These are phyloP conservation scores for Sebastes kiyomatsui DNA, from an alignment of 2,797 vertebrate species.

Conservation along the genomic window DNA sequence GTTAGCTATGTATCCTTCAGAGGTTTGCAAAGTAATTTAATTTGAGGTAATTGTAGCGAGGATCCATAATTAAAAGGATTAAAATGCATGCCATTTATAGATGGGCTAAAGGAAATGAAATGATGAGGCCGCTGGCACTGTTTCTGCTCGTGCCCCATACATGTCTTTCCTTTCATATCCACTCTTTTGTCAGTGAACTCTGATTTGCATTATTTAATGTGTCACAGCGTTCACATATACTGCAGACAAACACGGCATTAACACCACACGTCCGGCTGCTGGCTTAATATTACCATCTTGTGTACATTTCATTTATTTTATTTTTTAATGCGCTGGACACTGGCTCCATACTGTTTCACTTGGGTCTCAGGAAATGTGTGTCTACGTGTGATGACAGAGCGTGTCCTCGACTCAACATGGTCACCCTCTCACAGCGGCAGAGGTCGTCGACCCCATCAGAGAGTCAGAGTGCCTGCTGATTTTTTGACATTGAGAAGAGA, in stretches of 20 bases:
- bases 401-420: slow-evolving; percentile 69
- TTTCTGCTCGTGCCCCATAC: slow-evolving; percentile 64
- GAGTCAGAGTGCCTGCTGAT: slow-evolving; percentile 75
- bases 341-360: slow-evolving; percentile 13
- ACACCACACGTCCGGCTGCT: slow-evolving; percentile 52
- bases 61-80: slow-evolving; percentile 87
- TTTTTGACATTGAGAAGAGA: slow-evolving; percentile 77
- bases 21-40: slow-evolving; percentile 87
- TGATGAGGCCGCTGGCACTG: slow-evolving; percentile 71
- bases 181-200: slow-evolving; percentile 64
- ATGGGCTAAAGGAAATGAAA: slow-evolving; percentile 77
- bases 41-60: slow-evolving; percentile 85
- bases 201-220: slow-evolving; percentile 64
- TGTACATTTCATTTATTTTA: slow-evolving; percentile 48
- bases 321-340: slow-evolving; percentile 14
- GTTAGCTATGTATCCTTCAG: slow-evolving; percentile 82
- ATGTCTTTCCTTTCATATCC: slow-evolving; percentile 63
- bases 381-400: slow-evolving; percentile 56
- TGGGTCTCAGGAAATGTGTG: slow-evolving; percentile 38
- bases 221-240: slow-evolving; percentile 61
- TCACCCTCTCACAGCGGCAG: slow-evolving; percentile 63
- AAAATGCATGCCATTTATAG: slow-evolving; percentile 84
- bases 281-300: slow-evolving; percentile 27
- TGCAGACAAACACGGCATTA: slow-evolving; percentile 45
- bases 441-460: slow-evolving; percentile 78